Percentiles rank a stretch among this genome's conserved stretches.
Evolutionary conservation across 23 tunicate species (phyloP).

Genomic region (Halocynthia aurantium): DNA sequence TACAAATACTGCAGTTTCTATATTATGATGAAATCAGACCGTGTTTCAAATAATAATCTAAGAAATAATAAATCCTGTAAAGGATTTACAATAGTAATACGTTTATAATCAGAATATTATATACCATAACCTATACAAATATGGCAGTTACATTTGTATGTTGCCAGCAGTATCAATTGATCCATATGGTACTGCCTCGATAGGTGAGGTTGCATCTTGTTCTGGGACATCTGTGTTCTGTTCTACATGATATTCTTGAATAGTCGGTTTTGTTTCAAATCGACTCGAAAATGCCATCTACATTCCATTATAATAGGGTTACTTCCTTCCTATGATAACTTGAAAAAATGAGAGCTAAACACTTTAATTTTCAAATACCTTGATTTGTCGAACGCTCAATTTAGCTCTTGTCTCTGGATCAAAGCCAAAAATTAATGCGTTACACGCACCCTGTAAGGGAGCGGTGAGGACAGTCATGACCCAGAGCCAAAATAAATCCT

Average conservation of each 20-base stretch:
- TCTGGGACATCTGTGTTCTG: conserved; percentile 12
- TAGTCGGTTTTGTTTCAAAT: conserved; percentile 23
- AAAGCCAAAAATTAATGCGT: conserved; percentile 85
- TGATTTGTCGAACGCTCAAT: conserved; percentile 51
- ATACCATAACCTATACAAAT: no score
- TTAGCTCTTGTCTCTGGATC: conserved; percentile 76
- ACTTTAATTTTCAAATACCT: conserved; percentile 16
- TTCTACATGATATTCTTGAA: conserved; percentile 67
- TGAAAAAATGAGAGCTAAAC: not conserved
- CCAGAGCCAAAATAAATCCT: conserved; percentile 79
- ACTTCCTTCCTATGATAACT: not conserved
- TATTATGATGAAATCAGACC: no score
- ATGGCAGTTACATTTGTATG: not conserved
- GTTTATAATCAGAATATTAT: not conserved
- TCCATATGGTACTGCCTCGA: conserved; percentile 16
- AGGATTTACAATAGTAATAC: no score
- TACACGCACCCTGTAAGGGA: conserved; percentile 88
- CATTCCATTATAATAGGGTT: not conserved
- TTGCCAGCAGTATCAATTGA: conserved; percentile 6
- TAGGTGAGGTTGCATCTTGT: not conserved
- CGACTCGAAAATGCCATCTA: conserved; percentile 64
- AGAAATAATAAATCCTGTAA: no score
- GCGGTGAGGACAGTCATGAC: conserved; percentile 74
- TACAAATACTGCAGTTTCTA: no score
- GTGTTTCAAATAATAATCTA: no score